These are phyloP conservation scores for Felis catus DNA, from an alignment of 2,113 vertebrate species.

Conservation along the genomic window F.catus_Fca126_mat1.0 CM031415.1:71251501-71252000, in stretches of 20 bases:
- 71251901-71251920: background rate
- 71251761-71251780: background rate
- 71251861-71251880: background rate
- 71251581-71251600: background rate
- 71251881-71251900: background rate
- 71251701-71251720: background rate
- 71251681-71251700: rapidly evolving
- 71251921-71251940: background rate
- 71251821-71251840: background rate
- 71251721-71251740: rapidly evolving
- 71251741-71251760: background rate
- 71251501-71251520: background rate
- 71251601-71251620: background rate
- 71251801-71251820: background rate
- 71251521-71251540: too few relatives aligned
- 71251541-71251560: too few relatives aligned
- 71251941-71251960: background rate
- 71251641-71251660: background rate
- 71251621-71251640: background rate
- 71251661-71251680: background rate
- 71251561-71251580: background rate
- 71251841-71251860: background rate
- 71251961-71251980: background rate
- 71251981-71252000: background rate
- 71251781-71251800: background rate